Evolutionary conservation across 2,113 vertebrate species (phyloP), one percentile per base, ranked within the genome.

Genomic region (Catharus bicknelli): DNA sequence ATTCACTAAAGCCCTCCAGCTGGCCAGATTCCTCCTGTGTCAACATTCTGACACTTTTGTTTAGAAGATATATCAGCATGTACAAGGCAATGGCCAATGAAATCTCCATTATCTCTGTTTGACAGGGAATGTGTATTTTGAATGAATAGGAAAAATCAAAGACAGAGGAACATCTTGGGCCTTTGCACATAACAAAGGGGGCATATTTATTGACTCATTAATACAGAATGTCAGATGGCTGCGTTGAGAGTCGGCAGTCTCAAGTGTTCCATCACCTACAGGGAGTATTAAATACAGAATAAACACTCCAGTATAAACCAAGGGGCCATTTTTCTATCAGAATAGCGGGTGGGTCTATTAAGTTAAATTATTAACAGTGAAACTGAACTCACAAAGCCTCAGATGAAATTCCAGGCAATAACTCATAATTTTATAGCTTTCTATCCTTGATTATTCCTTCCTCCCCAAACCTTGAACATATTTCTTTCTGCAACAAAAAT

Each of bases 281-380:
- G 94, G 66, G 94, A 92, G 45, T 90, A 93, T 92, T 90, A 90
- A 88, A 93, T 88, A 81, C 5, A 59, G 80, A 90, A 86, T 84
- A 92, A 96, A 94, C 77, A 93, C 40, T 72, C 47, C 57, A 59
- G 62, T n/a, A 30, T 63, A 90, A 93, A 78, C 69, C 1, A 7
- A 63, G 48, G 57, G 83, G 27, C 57, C 45, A 72, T 89, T 96
- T 93, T 93, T 93, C 90, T 82, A 54, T 88, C 83, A 73, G 45
- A 75, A 64, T 64, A 86, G 74, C 40, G 57, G 53, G 80, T 92
- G 69, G 22, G 20, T 90, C 69, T 88, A 70, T 83, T 88, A 90
- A 88, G 23, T 88, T 88, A 93, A 84, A 92, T 63, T 72, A 86
- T 91, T 91, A 88, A 59, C 78, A 94, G 88, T 64, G 57, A 94